Conservation (phyloP, 2,888 invertebrate species). For the Lithophane leautieri region DNA sequence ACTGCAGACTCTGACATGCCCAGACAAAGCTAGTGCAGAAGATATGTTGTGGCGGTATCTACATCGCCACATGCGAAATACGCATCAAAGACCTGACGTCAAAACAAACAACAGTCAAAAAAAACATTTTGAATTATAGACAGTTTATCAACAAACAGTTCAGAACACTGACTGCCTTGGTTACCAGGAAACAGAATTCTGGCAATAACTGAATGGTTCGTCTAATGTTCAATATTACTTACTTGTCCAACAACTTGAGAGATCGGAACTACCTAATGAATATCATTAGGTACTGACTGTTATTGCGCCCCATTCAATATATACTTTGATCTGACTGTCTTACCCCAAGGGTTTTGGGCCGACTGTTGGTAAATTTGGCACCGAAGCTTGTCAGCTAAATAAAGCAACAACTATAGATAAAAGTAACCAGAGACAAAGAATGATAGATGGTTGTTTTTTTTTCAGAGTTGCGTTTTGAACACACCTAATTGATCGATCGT, state of each 20-base stretch:
- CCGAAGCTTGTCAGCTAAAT: conserved; percentile 20
- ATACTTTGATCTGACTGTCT: conserved; percentile 39
- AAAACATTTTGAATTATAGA: neutral
- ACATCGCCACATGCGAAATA: too few species aligned
- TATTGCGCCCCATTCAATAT: conserved; percentile 33
- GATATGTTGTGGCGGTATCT: too few species aligned
- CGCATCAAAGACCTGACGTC: too few species aligned
- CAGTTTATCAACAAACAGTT: neutral
- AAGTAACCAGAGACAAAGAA: conserved; percentile 51
- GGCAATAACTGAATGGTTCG: conserved; percentile 16
- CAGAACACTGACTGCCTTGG: neutral
- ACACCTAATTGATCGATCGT: conserved; percentile 60
- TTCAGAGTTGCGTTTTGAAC: conserved; percentile 49
- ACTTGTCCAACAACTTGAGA: conserved; percentile 33
- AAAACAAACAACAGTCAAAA: too few species aligned
- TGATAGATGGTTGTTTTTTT: conserved; percentile 56
- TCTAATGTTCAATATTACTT: conserved; percentile 29
- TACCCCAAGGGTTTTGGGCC: conserved; percentile 14
- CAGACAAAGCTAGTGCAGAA: neutral
- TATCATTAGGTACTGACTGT: conserved; percentile 29
- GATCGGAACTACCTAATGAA: conserved; percentile 40
- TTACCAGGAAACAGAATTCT: conserved; percentile 1
- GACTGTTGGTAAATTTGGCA: conserved; percentile 27
- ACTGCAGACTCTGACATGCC: neutral
- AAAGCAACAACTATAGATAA: conserved; percentile 48